phyloP scores from a whole-genome alignment of 2,888 invertebrate species.

The Acronicta aceris region DNA sequence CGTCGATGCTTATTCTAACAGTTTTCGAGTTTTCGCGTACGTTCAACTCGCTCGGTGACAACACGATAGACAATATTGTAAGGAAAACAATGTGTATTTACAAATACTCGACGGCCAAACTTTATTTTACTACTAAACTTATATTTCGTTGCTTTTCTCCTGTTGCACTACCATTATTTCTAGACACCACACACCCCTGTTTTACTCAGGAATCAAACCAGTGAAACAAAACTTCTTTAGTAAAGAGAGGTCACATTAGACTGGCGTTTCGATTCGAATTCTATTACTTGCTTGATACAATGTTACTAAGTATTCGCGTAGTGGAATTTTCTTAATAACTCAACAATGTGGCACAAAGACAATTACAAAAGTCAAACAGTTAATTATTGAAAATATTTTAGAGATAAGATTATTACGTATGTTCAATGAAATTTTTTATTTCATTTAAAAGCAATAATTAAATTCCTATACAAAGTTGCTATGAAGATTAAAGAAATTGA shows the following conservation, averaged over 20 bases:
- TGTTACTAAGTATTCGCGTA: conserved; percentile 47
- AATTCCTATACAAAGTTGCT: too few species aligned
- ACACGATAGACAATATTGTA: conserved; percentile 33
- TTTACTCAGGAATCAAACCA: conserved; percentile 10
- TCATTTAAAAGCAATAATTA: too few species aligned
- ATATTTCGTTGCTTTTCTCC: conserved; percentile 9
- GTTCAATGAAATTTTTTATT: too few species aligned
- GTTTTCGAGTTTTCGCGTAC: conserved; percentile 7
- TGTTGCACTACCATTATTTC: conserved; percentile 14
- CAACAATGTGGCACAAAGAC: conserved; percentile 13
- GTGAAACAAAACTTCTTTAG: conserved; percentile 19
- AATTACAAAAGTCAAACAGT: conserved; percentile 11
- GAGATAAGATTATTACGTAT: too few species aligned
- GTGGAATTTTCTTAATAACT: conserved; percentile 29
- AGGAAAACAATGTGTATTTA: conserved; percentile 11
- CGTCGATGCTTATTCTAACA: conserved; percentile 7
- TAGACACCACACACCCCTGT: conserved; percentile 4
- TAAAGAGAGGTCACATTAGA: conserved; percentile 34
- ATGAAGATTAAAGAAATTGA: too few species aligned
- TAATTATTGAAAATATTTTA: conserved; percentile 18
- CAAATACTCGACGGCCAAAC: conserved; percentile 20
- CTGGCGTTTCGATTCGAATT: conserved; percentile 33
- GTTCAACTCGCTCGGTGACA: conserved; percentile 17
- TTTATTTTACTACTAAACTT: conserved; percentile 35
- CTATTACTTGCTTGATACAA: conserved; percentile 55